Evolutionary conservation across 1,140 invertebrate genomes (phyloP).

Genomic region (Reticulitermes speratus): DNA sequence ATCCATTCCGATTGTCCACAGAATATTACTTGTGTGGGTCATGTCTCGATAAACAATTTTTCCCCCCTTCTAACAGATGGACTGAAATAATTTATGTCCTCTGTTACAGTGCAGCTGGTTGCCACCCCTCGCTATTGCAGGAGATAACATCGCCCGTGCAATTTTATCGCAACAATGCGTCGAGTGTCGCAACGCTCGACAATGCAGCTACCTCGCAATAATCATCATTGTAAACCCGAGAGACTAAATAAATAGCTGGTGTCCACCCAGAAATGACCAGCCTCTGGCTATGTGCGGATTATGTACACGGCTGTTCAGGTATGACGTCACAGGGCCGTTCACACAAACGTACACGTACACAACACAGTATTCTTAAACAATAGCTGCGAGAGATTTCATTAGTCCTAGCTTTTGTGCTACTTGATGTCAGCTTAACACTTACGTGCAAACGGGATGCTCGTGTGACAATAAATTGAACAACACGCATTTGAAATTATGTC

Average conservation of each 20-base stretch:
- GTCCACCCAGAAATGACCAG: background rate
- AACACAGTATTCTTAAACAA: background rate
- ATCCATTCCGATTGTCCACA: background rate
- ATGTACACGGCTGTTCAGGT: background rate
- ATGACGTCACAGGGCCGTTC: background rate
- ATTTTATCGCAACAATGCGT: background rate
- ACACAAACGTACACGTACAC: background rate
- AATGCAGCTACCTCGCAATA: background rate
- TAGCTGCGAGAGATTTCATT: slow-evolving; percentile 8
- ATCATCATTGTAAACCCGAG: background rate
- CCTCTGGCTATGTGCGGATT: background rate
- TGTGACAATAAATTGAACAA: background rate
- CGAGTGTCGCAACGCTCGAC: background rate
- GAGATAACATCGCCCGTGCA: background rate
- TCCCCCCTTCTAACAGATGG: background rate
- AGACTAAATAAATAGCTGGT: slow-evolving; percentile 1
- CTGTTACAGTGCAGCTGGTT: background rate
- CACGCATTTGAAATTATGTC: background rate
- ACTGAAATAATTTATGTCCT: background rate
- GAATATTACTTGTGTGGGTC: background rate
- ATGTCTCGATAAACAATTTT: slow-evolving; percentile 4
- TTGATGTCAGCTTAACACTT: slow-evolving; percentile 1
- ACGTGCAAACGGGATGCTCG: background rate
- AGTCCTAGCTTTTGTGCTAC: background rate
- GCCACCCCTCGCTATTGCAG: background rate